Evolutionary conservation across 2,797 vertebrate genomes (phyloP).

Genomic region (Synaphobranchus kaupii): DNA sequence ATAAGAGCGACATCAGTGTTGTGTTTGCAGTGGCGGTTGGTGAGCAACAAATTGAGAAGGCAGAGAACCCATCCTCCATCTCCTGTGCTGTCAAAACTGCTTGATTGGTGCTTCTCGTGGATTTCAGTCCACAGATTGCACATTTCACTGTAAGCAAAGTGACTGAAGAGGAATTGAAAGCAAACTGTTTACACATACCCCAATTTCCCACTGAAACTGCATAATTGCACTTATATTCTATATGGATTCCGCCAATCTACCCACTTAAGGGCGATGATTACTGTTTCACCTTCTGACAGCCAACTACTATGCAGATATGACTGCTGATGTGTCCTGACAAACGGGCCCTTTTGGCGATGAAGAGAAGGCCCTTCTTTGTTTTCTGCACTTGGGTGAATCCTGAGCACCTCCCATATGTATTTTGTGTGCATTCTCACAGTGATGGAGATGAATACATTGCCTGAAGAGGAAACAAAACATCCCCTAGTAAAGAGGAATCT

Average conservation of each 20-base stretch:
- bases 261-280: background rate
- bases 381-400: background rate
- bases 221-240: background rate
- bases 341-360: background rate
- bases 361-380: background rate
- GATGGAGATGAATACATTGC: background rate
- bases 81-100: background rate
- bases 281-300: background rate
- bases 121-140: background rate
- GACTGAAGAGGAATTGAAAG: background rate
- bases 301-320: background rate
- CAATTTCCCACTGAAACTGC: background rate
- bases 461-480: background rate
- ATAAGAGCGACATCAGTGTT: conserved; percentile 6
- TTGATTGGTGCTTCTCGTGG: background rate
- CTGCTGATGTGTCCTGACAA: background rate
- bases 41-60: background rate
- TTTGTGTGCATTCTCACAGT: background rate
- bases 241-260: background rate
- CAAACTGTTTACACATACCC: background rate
- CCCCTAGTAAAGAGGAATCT: background rate
- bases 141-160: background rate
- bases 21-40: background rate
- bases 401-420: background rate
- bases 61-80: background rate